Base-by-base conservation (phyloP, 2,888 invertebrate species). In the Andrena flavipes region DNA sequence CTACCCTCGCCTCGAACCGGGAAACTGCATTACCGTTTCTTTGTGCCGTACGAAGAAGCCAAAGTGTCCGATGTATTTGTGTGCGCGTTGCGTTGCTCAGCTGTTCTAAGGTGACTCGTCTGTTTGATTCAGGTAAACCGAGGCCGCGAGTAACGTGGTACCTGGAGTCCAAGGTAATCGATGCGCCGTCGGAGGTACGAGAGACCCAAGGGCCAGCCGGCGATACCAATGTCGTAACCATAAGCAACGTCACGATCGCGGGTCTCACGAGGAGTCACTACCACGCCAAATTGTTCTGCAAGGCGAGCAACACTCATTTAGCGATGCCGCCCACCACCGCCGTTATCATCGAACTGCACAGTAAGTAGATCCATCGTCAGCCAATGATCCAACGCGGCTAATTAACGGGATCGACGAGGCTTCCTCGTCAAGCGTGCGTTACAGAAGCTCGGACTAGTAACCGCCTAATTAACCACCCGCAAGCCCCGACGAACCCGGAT, bases 291-390 rank as follows among this genome's bases (percentile, higher is more conserved):
- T 96, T 98, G 91, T 96, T 97, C 90, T 98, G 98, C 94, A 97
- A 97, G 94, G 98, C 98, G 42, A 96, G 96, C 90, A 98, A 98
- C 94, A 98, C 98, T 87, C 97, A 97, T 94, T 95, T 98, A 89
- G 97, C 97, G 62, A 96, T 96, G 65, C 97, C 98, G 2, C 96
- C 96, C 91, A 96, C 96, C 90, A 97, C 97, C 94, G 96, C 97
- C 87, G 96, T 97, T 91, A 96, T 97, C 91, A 95, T 98, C 93
- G 97, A 98, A 94, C 96, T 98, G 87, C 97, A 98, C 94, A 95
- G 98, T 98, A 95, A 97, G 98, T 97, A 33, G 33, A 56, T 1
- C 26, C 20, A 16, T 48, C n/a, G 29, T 2, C 42, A 23, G 33
- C 3, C 7, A n/a, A 33, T 7, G 6, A 30, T 56, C 6, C 26